Evolutionary conservation across 2,797 vertebrate species (phyloP).

Genomic region (Mus spretus): DNA sequence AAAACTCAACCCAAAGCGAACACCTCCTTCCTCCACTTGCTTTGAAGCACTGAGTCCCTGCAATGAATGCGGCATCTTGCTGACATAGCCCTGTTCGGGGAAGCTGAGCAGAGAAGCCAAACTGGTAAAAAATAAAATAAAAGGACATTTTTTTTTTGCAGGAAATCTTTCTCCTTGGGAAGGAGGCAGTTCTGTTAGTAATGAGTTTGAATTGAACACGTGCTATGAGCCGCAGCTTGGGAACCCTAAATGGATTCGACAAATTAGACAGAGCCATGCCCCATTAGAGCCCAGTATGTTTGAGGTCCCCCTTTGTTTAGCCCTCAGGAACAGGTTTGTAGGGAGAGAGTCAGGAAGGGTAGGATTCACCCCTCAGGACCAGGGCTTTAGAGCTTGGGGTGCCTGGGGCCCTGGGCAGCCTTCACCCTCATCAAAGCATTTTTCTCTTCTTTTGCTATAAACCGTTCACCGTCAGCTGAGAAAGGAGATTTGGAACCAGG

Average conservation of each 20-base stretch:
- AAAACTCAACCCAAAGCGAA: background rate
- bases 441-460: background rate
- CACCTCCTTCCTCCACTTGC: background rate
- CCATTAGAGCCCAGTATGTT: background rate
- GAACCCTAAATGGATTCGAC: background rate
- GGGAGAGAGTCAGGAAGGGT: rapidly evolving
- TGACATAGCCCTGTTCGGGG: background rate
- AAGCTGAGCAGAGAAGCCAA: background rate
- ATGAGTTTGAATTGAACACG: background rate
- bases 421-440: rapidly evolving
- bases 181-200: rapidly evolving
- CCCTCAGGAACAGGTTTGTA: background rate
- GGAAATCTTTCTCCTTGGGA: background rate
- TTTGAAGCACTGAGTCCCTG: background rate
- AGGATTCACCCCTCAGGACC: rapidly evolving
- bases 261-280: background rate
- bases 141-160: background rate
- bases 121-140: background rate
- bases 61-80: background rate
- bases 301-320: background rate
- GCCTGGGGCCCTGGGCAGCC: rapidly evolving
- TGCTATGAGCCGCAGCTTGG: rapidly evolving
- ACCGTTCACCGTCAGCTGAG: background rate
- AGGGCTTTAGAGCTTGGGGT: rapidly evolving
- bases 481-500: slow-evolving; percentile 20